phyloP scores from a whole-genome alignment of 2,113 vertebrate species.

The Carassius carassius region DNA sequence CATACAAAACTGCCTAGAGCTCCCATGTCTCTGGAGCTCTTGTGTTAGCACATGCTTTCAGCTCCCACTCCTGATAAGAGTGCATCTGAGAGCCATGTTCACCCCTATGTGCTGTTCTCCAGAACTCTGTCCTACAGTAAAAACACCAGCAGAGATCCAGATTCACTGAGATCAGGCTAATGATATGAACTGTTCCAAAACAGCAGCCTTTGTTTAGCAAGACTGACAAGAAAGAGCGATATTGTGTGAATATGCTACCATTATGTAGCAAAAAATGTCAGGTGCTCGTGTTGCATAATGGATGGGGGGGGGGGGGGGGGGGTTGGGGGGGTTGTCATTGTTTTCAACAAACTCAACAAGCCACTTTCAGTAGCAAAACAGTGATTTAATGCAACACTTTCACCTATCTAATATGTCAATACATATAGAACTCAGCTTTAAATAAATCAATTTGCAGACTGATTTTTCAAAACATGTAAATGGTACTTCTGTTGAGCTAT shows the following conservation, averaged over 20 bases:
- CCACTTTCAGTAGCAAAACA: neutral
- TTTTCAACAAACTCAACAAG: neutral
- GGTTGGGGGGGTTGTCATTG: too few species aligned
- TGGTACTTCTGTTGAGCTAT: neutral
- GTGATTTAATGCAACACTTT: neutral
- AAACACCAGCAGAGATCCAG: neutral
- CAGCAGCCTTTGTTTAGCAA: neutral
- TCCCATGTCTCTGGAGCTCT: neutral
- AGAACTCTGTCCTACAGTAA: neutral
- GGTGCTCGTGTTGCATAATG: neutral
- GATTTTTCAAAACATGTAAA: neutral
- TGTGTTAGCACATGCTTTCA: neutral
- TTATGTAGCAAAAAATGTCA: neutral
- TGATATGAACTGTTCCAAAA: neutral
- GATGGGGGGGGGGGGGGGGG: too few species aligned
- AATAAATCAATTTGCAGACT: neutral
- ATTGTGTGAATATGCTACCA: neutral
- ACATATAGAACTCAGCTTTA: too few species aligned
- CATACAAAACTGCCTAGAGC: neutral
- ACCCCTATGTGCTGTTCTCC: neutral
- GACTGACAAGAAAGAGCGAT: neutral
- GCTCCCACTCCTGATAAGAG: conserved; percentile 1
- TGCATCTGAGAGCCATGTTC: neutral
- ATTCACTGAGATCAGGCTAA: neutral
- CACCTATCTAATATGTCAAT: neutral